Evolutionary conservation across 2,888 invertebrate genomes (phyloP).

Genomic region (Drosophila atripex): DNA sequence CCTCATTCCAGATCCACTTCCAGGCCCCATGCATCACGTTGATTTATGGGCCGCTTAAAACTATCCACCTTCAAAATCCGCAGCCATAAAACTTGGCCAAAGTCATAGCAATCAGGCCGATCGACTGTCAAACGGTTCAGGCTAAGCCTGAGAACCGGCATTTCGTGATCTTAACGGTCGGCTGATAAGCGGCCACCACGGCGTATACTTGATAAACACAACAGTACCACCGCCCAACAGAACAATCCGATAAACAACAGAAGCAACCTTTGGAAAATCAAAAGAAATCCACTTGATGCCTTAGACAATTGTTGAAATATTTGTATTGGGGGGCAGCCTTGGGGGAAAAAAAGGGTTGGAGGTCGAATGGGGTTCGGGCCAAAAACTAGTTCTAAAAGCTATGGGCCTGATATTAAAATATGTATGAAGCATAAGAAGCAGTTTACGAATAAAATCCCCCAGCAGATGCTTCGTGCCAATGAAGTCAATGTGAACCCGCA

Average conservation of each 20-base stretch:
- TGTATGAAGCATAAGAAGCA: conserved; percentile 25
- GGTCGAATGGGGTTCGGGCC: conserved; percentile 6
- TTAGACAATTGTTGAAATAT: conserved; percentile 32
- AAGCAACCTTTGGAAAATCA: conserved; percentile 23
- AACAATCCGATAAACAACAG: conserved; percentile 13
- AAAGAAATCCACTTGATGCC: conserved; percentile 33
- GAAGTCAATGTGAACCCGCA: conserved; percentile 12
- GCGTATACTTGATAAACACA: conserved; percentile 67
- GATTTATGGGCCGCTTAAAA: conserved; percentile 21
- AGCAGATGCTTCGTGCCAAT: conserved; percentile 57
- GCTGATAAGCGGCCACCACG: conserved; percentile 53
- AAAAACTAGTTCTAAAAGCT: conserved; percentile 68
- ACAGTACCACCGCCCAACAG: conserved; percentile 43
- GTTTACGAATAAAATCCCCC: conserved; percentile 8
- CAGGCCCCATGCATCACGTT: conserved; percentile 22
- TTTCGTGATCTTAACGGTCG: conserved; percentile 27
- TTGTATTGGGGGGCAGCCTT: conserved; percentile 32
- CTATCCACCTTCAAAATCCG: neutral
- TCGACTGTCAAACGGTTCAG: conserved; percentile 10
- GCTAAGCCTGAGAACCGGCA: conserved; percentile 25
- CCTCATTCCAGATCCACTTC: conserved; percentile 17
- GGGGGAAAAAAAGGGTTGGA: conserved; percentile 10
- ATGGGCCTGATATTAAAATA: conserved; percentile 35
- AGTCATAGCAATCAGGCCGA: conserved; percentile 21
- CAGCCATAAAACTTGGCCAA: conserved; percentile 22